phyloP scores from a whole-genome alignment of 2,797 vertebrate genomes.

The Artibeus jamaicensis region DNA sequence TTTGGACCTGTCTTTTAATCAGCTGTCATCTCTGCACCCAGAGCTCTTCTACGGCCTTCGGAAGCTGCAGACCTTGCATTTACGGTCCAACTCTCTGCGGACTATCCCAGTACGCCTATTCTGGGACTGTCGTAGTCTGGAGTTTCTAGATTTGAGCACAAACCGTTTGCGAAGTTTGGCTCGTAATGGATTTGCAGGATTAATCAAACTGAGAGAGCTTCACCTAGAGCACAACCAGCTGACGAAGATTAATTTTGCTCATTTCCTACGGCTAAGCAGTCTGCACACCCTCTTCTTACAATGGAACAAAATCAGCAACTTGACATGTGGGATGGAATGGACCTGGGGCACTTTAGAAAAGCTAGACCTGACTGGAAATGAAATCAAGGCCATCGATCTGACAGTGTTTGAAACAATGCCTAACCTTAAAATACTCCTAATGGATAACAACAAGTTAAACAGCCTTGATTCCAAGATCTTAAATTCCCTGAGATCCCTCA shows the following conservation, averaged over 20 bases:
- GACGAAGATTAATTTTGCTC: slow-evolving; percentile 99
- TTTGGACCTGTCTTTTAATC: slow-evolving; percentile 99
- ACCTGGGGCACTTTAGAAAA: slow-evolving; percentile 98
- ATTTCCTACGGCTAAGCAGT: slow-evolving; percentile 96
- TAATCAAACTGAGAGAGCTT: slow-evolving; percentile 98
- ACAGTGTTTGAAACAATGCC: slow-evolving; percentile 97
- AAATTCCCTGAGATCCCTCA: slow-evolving; percentile 92
- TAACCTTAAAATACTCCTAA: slow-evolving; percentile 95
- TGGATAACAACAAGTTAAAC: slow-evolving; percentile 99
- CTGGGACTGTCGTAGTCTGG: slow-evolving; percentile 99
- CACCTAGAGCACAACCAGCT: slow-evolving; percentile 99
- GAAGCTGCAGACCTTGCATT: slow-evolving; percentile 97
- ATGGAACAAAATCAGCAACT: slow-evolving; percentile 99
- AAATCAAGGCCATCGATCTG: slow-evolving; percentile 92
- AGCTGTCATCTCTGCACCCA: slow-evolving; percentile 96
- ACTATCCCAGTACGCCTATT: slow-evolving; percentile 97
- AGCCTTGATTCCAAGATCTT: slow-evolving; percentile 92
- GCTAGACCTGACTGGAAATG: slow-evolving; percentile 96
- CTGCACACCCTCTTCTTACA: slow-evolving; percentile 97
- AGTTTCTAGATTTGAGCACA: slow-evolving; percentile 98
- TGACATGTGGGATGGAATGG: slow-evolving; percentile 98
- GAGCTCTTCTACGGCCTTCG: slow-evolving; percentile 98
- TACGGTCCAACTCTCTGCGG: slow-evolving; percentile 97
- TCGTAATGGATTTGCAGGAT: slow-evolving; percentile 98
- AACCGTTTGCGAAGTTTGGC: slow-evolving; percentile 97